These are phyloP conservation scores for Drosophila lutescens DNA, from an alignment of 2,888 invertebrate species.

Conservation along the genomic window DNA sequence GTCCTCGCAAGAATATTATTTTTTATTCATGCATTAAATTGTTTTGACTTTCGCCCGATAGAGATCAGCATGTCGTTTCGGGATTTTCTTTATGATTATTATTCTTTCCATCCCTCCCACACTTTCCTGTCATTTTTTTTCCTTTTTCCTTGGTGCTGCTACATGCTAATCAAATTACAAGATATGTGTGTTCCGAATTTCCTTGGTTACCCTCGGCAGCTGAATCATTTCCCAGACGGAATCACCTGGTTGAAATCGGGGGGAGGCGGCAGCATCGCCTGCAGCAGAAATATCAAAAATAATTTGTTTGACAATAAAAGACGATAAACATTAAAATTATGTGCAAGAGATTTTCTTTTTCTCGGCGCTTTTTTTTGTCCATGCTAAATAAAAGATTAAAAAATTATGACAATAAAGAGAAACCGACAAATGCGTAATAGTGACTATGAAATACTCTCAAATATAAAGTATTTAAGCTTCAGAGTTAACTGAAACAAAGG, in stretches of 20 bases:
- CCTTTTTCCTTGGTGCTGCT: slow-evolving; percentile 36
- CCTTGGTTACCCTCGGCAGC: slow-evolving; percentile 66
- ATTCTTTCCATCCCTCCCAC: slow-evolving; percentile 40
- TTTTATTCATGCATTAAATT: slow-evolving; percentile 84
- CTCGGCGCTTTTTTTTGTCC: slow-evolving; percentile 2
- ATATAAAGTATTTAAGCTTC: background rate
- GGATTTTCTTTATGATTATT: slow-evolving; percentile 74
- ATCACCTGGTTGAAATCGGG: slow-evolving; percentile 50
- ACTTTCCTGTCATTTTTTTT: slow-evolving; percentile 5
- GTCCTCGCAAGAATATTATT: slow-evolving; percentile 75
- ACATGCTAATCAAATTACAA: slow-evolving; percentile 81
- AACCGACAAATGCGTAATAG: background rate
- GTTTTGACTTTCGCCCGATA: slow-evolving; percentile 81
- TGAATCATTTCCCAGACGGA: slow-evolving; percentile 76
- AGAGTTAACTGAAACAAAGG: no score
- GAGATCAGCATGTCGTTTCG: slow-evolving; percentile 55
- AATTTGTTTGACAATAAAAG: slow-evolving; percentile 84
- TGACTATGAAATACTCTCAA: background rate
- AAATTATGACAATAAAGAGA: slow-evolving; percentile 29
- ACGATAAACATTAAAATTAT: slow-evolving; percentile 84
- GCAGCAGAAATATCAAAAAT: slow-evolving; percentile 82
- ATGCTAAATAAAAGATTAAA: slow-evolving; percentile 18
- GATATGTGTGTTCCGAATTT: slow-evolving; percentile 41
- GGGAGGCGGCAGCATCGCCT: slow-evolving; percentile 50
- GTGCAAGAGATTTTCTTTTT: slow-evolving; percentile 67